phyloP scores from a whole-genome alignment of 2,797 vertebrate species.

The Cottoperca gobio region DNA sequence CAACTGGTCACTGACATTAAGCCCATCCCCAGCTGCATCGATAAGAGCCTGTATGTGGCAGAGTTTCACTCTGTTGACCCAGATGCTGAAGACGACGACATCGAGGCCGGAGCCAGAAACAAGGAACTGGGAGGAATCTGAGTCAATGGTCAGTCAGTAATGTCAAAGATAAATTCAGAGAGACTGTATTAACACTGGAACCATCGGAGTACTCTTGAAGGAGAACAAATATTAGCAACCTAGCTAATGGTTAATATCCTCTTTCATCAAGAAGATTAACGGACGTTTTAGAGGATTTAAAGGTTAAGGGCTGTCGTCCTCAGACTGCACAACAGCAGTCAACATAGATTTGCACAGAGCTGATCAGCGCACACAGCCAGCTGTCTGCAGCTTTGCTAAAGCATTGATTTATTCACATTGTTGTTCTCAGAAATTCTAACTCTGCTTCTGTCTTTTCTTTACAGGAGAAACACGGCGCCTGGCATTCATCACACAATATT shows the following conservation, averaged over 20 bases:
- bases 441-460: slow-evolving; percentile 25
- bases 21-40: slow-evolving; percentile 83
- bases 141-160: slow-evolving; percentile 69
- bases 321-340: slow-evolving; percentile 22
- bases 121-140: slow-evolving; percentile 61
- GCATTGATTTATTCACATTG: slow-evolving; percentile 11
- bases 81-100: slow-evolving; percentile 57
- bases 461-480: slow-evolving; percentile 53
- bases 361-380: slow-evolving; percentile 33
- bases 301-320: slow-evolving; percentile 17
- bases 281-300: slow-evolving; percentile 58
- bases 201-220: neutral
- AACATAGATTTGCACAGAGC: slow-evolving; percentile 48
- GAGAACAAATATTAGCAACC: slow-evolving; percentile 3
- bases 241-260: slow-evolving; percentile 37
- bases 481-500: slow-evolving; percentile 62
- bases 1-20: slow-evolving; percentile 85
- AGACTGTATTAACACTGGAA: neutral
- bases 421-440: slow-evolving; percentile 19
- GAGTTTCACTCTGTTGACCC: slow-evolving; percentile 83
- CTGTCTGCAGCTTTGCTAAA: slow-evolving; percentile 38
- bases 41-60: slow-evolving; percentile 85
- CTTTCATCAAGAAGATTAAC: slow-evolving; percentile 61
- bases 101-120: slow-evolving; percentile 27
- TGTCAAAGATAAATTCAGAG: neutral